Conservation (phyloP, 2,888 invertebrate genomes). For the Aquatica leii region DNA sequence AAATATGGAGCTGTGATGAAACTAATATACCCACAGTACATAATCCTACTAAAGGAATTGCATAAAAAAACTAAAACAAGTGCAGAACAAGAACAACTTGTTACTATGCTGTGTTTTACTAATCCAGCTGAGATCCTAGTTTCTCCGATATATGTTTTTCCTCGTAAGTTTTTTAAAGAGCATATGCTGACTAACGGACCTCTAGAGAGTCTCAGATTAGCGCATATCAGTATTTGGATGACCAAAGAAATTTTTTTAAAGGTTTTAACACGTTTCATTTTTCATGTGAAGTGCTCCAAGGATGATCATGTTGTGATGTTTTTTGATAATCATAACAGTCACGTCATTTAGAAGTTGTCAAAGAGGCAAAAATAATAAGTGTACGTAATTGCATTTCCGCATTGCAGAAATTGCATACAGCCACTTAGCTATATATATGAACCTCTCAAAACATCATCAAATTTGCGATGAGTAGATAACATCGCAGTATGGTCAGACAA, state of each 20-base stretch:
- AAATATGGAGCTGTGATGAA: constrained; percentile 10
- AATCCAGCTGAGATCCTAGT: constrained; percentile 15
- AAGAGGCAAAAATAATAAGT: too few relatives aligned
- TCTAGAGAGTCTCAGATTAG: constrained; percentile 21
- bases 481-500: neutral
- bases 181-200: constrained; percentile 24
- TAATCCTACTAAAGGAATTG: constrained; percentile 36
- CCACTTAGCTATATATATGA: too few relatives aligned
- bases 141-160: constrained; percentile 32
- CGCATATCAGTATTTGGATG: constrained; percentile 48
- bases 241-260: constrained; percentile 45
- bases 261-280: constrained; percentile 49
- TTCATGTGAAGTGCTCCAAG: constrained; percentile 44
- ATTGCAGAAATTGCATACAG: too few relatives aligned
- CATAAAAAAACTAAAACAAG: constrained; percentile 41
- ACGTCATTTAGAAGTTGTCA: constrained; percentile 24
- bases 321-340: constrained; percentile 48
- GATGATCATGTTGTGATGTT: constrained; percentile 46
- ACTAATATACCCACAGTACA: constrained; percentile 12
- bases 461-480: too few relatives aligned
- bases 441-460: neutral
- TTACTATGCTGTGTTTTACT: constrained; percentile 30
- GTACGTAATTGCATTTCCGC: too few relatives aligned
- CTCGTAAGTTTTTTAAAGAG: constrained; percentile 16
- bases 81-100: constrained; percentile 32